Percentiles rank a stretch among this genome's conserved stretches.
These are phyloP conservation scores for Caenorhabditis sp. DNA, from an alignment of 2,888 invertebrate genomes.

Conservation along the genomic window DNA sequence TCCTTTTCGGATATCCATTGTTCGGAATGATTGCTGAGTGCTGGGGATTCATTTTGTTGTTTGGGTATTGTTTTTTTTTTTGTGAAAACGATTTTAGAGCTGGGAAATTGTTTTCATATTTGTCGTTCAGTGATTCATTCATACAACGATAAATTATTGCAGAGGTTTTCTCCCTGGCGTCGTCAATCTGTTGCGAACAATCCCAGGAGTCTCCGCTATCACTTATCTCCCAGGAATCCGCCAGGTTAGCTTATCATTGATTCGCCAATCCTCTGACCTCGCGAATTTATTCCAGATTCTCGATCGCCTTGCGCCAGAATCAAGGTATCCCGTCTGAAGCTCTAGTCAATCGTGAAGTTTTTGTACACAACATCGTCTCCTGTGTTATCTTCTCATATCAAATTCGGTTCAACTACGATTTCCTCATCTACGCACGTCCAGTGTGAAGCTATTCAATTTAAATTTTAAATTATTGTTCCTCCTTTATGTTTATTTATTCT, in stretches of 20 bases:
- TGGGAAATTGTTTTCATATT: too few relatives aligned
- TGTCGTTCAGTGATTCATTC: too few relatives aligned
- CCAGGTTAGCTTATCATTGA: slow-evolving; percentile 86
- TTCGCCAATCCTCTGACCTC: background rate
- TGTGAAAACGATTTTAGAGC: too few relatives aligned
- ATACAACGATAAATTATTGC: slow-evolving; percentile 81
- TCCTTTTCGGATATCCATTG: slow-evolving; percentile 95
- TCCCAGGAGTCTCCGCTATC: slow-evolving; percentile 93
- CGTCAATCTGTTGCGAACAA: slow-evolving; percentile 93
- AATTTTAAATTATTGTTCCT: slow-evolving; percentile 28
- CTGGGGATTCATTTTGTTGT: slow-evolving; percentile 92
- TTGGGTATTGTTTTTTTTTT: slow-evolving; percentile 85
- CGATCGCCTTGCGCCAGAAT: slow-evolving; percentile 82
- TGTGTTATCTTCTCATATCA: slow-evolving; percentile 58
- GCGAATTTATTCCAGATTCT: slow-evolving; percentile 75
- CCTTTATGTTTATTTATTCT: slow-evolving; percentile 17
- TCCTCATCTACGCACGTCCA: slow-evolving; percentile 9
- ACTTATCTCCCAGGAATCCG: slow-evolving; percentile 93
- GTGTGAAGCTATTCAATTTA: slow-evolving; percentile 28
- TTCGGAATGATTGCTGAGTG: slow-evolving; percentile 96
- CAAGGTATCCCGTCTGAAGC: slow-evolving; percentile 81
- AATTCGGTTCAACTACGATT: slow-evolving; percentile 57
- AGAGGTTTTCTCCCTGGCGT: slow-evolving; percentile 98
- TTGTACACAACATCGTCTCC: slow-evolving; percentile 16
- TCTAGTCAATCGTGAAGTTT: slow-evolving; percentile 11